Conservation (phyloP, 2,113 vertebrate genomes). For the Donacobius atricapilla region DNA sequence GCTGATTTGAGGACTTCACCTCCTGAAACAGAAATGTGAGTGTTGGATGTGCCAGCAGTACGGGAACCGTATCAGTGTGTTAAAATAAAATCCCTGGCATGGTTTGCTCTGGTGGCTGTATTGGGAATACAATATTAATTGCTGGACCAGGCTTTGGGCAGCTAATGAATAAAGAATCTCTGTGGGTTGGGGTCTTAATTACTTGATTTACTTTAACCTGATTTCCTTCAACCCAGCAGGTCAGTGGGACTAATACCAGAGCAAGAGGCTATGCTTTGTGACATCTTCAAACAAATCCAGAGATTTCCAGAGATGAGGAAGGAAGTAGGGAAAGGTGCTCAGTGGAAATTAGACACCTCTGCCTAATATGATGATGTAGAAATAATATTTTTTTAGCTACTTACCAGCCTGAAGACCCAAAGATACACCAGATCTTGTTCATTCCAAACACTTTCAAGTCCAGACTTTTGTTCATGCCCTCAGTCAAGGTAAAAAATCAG, state of each 20-base stretch:
- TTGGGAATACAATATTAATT: constrained; percentile 34
- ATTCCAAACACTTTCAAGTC: not conserved
- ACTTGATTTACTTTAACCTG: constrained; percentile 52
- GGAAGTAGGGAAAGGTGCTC: not conserved
- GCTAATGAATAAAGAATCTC: constrained; percentile 49
- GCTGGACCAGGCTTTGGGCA: constrained; percentile 38
- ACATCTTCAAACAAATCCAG: not conserved
- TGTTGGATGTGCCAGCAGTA: not conserved
- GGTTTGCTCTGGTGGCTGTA: not conserved
- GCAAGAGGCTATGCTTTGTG: not conserved
- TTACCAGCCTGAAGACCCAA: not conserved
- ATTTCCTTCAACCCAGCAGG: constrained; percentile 32
- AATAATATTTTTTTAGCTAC: not conserved
- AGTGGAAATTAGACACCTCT: not conserved
- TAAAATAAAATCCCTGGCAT: not conserved
- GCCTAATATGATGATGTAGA: not conserved
- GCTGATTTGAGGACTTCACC: not conserved
- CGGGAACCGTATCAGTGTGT: not conserved
- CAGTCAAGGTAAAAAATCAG: not conserved
- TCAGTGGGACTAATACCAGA: constrained; percentile 34
- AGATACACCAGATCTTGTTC: not conserved
- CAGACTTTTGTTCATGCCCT: not conserved
- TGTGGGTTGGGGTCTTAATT: constrained; percentile 31
- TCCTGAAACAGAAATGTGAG: not conserved
- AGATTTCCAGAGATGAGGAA: not conserved